Evolutionary conservation across 2,797 vertebrate genomes (phyloP).

Genomic region (Rhincodon typus): DNA sequence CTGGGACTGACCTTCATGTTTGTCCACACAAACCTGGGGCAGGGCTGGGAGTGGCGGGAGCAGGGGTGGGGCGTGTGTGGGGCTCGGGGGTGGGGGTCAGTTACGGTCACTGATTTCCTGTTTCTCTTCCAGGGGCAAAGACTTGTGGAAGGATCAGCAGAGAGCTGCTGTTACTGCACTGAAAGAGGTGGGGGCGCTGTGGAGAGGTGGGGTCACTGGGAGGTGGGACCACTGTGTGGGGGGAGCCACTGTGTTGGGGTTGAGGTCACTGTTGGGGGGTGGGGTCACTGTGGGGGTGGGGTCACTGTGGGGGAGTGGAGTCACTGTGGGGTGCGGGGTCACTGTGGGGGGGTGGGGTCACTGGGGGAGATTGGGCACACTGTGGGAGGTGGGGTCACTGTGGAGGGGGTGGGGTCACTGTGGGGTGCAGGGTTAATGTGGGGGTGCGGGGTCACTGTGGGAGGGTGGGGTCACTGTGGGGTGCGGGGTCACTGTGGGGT

Average conservation of each 20-base stretch:
- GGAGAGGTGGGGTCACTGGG: background rate
- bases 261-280: background rate
- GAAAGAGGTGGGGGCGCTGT: conserved; percentile 51
- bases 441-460: conserved; percentile 39
- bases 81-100: background rate
- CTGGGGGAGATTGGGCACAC: background rate
- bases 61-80: too few relatives aligned
- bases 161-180: conserved; percentile 68
- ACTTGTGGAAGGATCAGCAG: conserved; percentile 60
- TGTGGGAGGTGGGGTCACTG: conserved; percentile 28
- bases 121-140: conserved; percentile 55
- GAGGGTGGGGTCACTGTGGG: conserved; percentile 48
- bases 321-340: too few relatives aligned
- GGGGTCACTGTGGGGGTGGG: too few relatives aligned
- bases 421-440: too few relatives aligned
- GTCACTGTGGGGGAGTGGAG: too few relatives aligned
- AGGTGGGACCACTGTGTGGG: too few relatives aligned
- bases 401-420: conserved; percentile 44
- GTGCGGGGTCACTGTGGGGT: background rate
- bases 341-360: too few relatives aligned
- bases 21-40: background rate
- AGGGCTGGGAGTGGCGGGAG: background rate
- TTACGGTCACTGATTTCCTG: background rate
- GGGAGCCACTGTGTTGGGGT: too few relatives aligned
- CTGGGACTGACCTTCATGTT: background rate